phyloP scores from a whole-genome alignment of 2,113 vertebrate species.

The Phylloscopus trochiloides region DNA sequence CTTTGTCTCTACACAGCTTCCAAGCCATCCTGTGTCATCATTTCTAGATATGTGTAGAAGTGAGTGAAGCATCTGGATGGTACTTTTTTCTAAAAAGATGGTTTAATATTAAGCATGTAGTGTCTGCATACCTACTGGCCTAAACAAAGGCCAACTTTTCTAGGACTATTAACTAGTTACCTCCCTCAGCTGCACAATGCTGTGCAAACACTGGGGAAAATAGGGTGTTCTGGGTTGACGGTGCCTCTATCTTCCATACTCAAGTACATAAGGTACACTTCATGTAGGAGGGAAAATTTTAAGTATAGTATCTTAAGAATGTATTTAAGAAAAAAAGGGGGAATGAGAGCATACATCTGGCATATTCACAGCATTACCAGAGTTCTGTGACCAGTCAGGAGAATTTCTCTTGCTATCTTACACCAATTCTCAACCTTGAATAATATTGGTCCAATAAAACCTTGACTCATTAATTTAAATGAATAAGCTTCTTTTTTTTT shows the following conservation, averaged over 20 bases:
- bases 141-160: not conserved
- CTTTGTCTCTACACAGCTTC: not conserved
- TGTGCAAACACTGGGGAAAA: not conserved
- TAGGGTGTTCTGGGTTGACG: not conserved
- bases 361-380: not conserved
- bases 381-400: not conserved
- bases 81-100: not conserved
- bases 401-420: not conserved
- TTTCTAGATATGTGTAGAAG: not conserved
- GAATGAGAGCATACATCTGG: not conserved
- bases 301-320: not conserved
- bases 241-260: not conserved
- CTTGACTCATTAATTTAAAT: not conserved
- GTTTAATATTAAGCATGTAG: not conserved
- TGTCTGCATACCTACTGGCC: not conserved
- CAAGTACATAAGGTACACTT: not conserved
- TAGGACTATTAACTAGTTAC: not conserved
- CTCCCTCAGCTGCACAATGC: not conserved
- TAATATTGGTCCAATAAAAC: not conserved
- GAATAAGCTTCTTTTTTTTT: not conserved
- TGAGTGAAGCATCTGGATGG: not conserved
- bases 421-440: not conserved
- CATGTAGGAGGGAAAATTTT: not conserved
- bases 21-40: fast-evolving
- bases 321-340: not conserved